These are phyloP conservation scores for Parotocinclus haroldoi DNA, from an alignment of 2,797 vertebrate species.

Conservation along the genomic window DNA sequence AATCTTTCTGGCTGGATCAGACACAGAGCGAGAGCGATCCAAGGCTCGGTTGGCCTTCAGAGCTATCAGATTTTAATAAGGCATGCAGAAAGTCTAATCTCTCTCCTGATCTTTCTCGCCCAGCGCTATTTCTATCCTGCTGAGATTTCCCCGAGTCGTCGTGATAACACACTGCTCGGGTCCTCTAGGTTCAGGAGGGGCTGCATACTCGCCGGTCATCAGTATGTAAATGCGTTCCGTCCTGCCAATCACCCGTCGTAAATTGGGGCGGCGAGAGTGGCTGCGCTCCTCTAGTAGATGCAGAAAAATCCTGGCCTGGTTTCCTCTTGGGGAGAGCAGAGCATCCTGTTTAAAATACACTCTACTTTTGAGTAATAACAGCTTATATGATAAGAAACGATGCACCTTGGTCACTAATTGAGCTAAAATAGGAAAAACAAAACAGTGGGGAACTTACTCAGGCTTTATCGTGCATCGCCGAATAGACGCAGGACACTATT, in stretches of 20 bases:
- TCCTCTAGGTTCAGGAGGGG: constrained; percentile 36
- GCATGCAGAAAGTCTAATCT: constrained; percentile 38
- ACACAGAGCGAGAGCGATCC: constrained; percentile 44
- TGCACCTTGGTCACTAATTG: constrained; percentile 2
- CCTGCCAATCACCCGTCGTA: constrained; percentile 62
- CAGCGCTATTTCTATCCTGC: not conserved
- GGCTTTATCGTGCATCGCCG: too few species aligned
- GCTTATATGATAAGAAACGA: not conserved
- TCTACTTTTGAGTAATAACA: not conserved
- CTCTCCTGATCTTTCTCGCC: not conserved
- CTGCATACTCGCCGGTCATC: constrained; percentile 58
- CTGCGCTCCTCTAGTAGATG: constrained; percentile 32
- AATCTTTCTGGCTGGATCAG: constrained; percentile 39
- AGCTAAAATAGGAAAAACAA: not conserved
- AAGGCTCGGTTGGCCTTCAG: constrained; percentile 61
- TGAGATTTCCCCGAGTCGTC: constrained; percentile 26
- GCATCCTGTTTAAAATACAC: too few species aligned
- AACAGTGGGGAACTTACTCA: too few species aligned
- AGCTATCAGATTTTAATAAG: constrained; percentile 57
- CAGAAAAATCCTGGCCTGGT: constrained; percentile 39
- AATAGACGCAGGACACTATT: constrained; percentile 12
- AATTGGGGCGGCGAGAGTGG: constrained; percentile 54
- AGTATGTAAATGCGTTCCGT: constrained; percentile 66
- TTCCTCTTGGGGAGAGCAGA: constrained; percentile 10
- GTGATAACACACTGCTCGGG: too few species aligned